Percentiles rank a stretch among this genome's conserved stretches.
Conservation (phyloP, 2,797 vertebrate species). For the Xenopus petersii region DNA sequence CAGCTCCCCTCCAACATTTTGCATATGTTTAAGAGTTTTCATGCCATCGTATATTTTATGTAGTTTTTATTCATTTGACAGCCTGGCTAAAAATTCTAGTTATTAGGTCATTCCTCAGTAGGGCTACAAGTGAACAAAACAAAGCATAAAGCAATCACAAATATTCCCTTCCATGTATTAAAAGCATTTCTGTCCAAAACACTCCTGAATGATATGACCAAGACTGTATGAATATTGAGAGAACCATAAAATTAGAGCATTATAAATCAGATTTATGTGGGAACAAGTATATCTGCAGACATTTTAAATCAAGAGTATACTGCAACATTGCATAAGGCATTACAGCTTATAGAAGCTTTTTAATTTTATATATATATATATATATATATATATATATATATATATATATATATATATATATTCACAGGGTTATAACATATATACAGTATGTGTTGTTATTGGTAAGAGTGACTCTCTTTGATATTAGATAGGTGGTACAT, state of each 20-base stretch:
- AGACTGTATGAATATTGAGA: slow-evolving; percentile 25
- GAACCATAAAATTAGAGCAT: background rate
- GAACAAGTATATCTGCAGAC: too few relatives aligned
- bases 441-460: too few relatives aligned
- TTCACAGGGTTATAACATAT: too few relatives aligned
- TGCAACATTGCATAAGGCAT: too few relatives aligned
- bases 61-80: slow-evolving; percentile 10
- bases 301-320: too few relatives aligned
- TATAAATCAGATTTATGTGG: too few relatives aligned
- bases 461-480: too few relatives aligned
- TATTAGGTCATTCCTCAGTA: slow-evolving; percentile 14
- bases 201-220: slow-evolving; percentile 22
- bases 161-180: slow-evolving; percentile 12
- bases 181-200: slow-evolving; percentile 16
- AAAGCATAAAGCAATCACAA: slow-evolving; percentile 3
- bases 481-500: too few relatives aligned
- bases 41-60: background rate
- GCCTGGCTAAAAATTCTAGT: slow-evolving; percentile 14
- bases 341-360: too few relatives aligned
- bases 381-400: too few relatives aligned
- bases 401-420: too few relatives aligned
- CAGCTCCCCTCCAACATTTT: slow-evolving; percentile 1
- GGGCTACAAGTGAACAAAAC: slow-evolving; percentile 14
- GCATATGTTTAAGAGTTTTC: slow-evolving; percentile 4
- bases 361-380: too few relatives aligned